Evolutionary conservation across 2,113 vertebrate genomes (phyloP), one percentile per base, ranked within the genome.

Genomic region (Ailurus styani): DNA sequence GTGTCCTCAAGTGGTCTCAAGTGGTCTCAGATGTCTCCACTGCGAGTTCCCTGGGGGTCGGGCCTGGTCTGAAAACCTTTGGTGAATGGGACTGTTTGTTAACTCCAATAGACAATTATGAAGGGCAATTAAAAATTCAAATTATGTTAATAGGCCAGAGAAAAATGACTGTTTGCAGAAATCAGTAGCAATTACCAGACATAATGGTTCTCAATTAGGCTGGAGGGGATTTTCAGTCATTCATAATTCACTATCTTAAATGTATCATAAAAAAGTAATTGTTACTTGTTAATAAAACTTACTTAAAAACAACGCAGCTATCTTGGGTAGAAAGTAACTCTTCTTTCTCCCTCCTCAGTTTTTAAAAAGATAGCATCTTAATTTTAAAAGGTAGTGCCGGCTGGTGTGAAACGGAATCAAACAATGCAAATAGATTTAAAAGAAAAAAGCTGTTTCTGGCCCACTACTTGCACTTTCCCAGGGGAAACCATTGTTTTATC

Each of bases 121-220:
- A 99, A 99, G 97, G 98, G 98, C 99, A 99, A 99, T 99, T 99
- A 99, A 99, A 99, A 99, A 99, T 99, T 99, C 99, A 99, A 99
- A 99, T 99, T 99, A 99, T 99, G 99, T 99, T 99, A 99, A 99
- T 99, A 99, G 99, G 99, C 99, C 99, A 99, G 99, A 99, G 99
- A 99, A 99, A 99, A 99, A 99, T 97, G 99, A 99, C 99, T 99
- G 99, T 99, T 99, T 99, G 98, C 99, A 99, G 99, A 99, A 99
- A 99, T 99, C 99, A 99, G 99, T 99, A 99, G 99, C 99, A 99
- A 99, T 99, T 99, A 99, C 99, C 99, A 99, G 98, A 99, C 99
- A 99, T 99, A 99, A 99, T 99, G 99, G 99, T 99, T 99, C 99
- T 99, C 99, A 99, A 99, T 99, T 99, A 99, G 99, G 99, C 99